Evolutionary conservation across 1,140 invertebrate species (phyloP).

Genomic region (Drosophila arizonae): DNA sequence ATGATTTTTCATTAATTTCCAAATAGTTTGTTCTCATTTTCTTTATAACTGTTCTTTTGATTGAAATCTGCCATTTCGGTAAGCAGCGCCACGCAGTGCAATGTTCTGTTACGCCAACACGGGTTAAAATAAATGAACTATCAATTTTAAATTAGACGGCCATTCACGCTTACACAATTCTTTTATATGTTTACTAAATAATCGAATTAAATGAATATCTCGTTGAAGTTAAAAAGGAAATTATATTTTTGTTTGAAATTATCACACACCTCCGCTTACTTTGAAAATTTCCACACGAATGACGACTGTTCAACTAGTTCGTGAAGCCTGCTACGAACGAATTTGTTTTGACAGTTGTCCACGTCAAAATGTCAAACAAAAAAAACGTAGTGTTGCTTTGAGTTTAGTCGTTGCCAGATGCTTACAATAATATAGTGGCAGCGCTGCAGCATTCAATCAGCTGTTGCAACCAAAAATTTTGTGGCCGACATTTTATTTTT

Average conservation of each 20-base stretch:
- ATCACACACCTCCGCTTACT: constrained; percentile 46
- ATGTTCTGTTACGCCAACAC: neutral
- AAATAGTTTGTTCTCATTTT: neutral
- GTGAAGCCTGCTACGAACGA: constrained; percentile 27
- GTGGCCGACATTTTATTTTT: constrained; percentile 44
- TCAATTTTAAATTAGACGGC: neutral
- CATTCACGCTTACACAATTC: neutral
- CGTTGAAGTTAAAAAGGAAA: neutral
- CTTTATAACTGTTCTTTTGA: neutral
- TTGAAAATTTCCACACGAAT: constrained; percentile 56
- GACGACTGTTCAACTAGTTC: constrained; percentile 25
- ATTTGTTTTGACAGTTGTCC: constrained; percentile 56
- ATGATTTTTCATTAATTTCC: neutral
- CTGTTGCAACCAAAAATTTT: constrained; percentile 3
- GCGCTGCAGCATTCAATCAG: constrained; percentile 12
- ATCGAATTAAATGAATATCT: constrained; percentile 22
- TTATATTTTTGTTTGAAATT: neutral
- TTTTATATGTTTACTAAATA: neutral
- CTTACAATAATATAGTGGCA: constrained; percentile 4
- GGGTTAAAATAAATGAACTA: neutral
- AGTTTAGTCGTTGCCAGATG: constrained; percentile 29
- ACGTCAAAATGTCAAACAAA: constrained; percentile 65
- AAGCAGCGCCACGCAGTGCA: neutral
- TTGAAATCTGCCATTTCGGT: neutral
- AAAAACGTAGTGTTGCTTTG: constrained; percentile 46